Percentiles rank a stretch among this genome's conserved stretches.
These are phyloP conservation scores for Ophion costatus DNA, from an alignment of 2,888 invertebrate genomes.

Conservation along the genomic window DNA sequence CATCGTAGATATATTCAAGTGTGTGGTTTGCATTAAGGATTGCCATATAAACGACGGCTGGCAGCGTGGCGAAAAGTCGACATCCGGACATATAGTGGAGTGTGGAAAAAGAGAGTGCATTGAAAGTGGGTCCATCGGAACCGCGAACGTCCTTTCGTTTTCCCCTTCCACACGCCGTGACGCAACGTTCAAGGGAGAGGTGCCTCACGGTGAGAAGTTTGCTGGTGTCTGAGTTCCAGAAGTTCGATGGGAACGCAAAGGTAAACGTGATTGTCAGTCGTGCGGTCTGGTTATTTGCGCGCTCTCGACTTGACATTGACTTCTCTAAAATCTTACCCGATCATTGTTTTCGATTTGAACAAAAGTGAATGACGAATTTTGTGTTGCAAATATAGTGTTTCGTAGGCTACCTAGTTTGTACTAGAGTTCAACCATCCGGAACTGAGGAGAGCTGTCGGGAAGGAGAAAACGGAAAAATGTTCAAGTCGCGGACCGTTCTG, in stretches of 20 bases:
- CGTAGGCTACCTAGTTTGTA: not conserved
- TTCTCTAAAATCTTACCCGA: not conserved
- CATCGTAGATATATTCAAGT: not conserved
- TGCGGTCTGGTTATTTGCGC: slow-evolving; percentile 41
- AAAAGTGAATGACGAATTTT: not conserved
- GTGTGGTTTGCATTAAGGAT: slow-evolving; percentile 7
- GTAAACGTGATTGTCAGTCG: slow-evolving; percentile 54
- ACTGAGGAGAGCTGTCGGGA: not conserved
- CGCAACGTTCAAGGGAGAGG: slow-evolving; percentile 48
- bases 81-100: slow-evolving; percentile 34
- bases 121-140: slow-evolving; percentile 66
- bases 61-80: slow-evolving; percentile 43
- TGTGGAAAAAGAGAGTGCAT: slow-evolving; percentile 33
- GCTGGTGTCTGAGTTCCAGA: slow-evolving; percentile 47
- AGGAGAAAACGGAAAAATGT: slow-evolving; percentile 20
- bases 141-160: slow-evolving; percentile 67
- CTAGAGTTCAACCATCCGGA: not conserved
- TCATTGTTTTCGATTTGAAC: not conserved
- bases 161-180: slow-evolving; percentile 55
- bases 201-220: slow-evolving; percentile 49
- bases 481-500: slow-evolving; percentile 29
- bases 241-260: slow-evolving; percentile 50
- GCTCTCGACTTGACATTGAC: slow-evolving; percentile 10
- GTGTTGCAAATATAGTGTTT: not conserved
- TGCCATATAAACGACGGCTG: slow-evolving; percentile 50